phyloP scores from a whole-genome alignment of 2,113 vertebrate genomes.

The Stigmatopora nigra region DNA sequence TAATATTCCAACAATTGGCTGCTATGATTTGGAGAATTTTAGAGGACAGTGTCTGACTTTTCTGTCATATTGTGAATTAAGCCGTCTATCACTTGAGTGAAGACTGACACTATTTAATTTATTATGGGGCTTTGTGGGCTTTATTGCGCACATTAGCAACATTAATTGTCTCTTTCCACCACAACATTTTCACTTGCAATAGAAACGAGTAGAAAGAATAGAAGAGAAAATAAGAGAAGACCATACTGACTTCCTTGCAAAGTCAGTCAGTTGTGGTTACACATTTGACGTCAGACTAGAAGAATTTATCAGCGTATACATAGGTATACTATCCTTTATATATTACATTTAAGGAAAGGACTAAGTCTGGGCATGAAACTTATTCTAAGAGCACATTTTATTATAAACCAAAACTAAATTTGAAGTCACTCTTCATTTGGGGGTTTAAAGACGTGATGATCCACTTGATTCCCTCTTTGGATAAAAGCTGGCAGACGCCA shows the following conservation, averaged over 20 bases:
- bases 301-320: conserved; percentile 51
- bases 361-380: conserved; percentile 18
- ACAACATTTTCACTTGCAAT: conserved; percentile 45
- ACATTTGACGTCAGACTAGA: conserved; percentile 54
- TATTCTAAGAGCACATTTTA: not conserved
- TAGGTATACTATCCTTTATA: conserved; percentile 15
- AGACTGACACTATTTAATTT: conserved; percentile 56
- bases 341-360: conserved; percentile 21
- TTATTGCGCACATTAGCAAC: conserved; percentile 57
- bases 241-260: conserved; percentile 46
- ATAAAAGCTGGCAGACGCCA: conserved; percentile 39
- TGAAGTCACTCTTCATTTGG: conserved; percentile 5
- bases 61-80: conserved; percentile 45
- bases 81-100: conserved; percentile 46
- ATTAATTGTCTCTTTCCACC: conserved; percentile 58
- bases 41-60: conserved; percentile 49
- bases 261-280: conserved; percentile 48
- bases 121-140: conserved; percentile 54
- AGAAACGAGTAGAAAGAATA: conserved; percentile 36
- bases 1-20: no score
- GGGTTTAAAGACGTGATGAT: conserved; percentile 47
- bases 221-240: conserved; percentile 49
- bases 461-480: conserved; percentile 42
- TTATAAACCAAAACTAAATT: conserved; percentile 26
- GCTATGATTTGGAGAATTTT: conserved; percentile 47